phyloP scores from a whole-genome alignment of 1,140 invertebrate species.

The Bombus breviceps region DNA sequence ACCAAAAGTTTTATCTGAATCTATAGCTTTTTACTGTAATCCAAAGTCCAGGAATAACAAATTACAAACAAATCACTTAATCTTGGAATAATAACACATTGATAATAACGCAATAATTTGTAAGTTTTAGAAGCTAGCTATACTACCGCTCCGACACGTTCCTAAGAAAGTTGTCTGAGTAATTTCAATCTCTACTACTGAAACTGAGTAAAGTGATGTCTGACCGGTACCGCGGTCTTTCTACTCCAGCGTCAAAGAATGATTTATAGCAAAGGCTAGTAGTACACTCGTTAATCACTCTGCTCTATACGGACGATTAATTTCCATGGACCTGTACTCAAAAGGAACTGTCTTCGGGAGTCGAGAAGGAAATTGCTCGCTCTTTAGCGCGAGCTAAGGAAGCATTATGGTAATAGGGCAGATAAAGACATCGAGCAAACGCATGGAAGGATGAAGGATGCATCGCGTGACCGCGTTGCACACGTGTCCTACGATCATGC shows the following conservation, averaged over 20 bases:
- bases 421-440: slow-evolving; percentile 64
- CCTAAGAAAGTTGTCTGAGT: too few relatives aligned
- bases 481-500: background rate
- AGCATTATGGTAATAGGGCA: slow-evolving; percentile 54
- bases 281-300: slow-evolving; percentile 60
- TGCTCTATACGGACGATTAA: slow-evolving; percentile 47
- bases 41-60: too few relatives aligned
- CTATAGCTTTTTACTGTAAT: too few relatives aligned
- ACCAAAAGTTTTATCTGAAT: too few relatives aligned
- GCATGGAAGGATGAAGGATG: slow-evolving; percentile 6
- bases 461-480: slow-evolving; percentile 52
- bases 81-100: too few relatives aligned
- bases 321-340: slow-evolving; percentile 42
- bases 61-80: too few relatives aligned
- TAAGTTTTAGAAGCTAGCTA: too few relatives aligned
- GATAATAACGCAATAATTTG: too few relatives aligned
- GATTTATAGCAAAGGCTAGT: slow-evolving; percentile 16
- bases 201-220: background rate
- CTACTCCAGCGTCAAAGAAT: slow-evolving; percentile 36
- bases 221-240: slow-evolving; percentile 15
- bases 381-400: slow-evolving; percentile 43
- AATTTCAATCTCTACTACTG: too few relatives aligned
- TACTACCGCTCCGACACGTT: too few relatives aligned
- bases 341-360: slow-evolving; percentile 28
- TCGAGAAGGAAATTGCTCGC: slow-evolving; percentile 58